Percentiles rank a stretch among this genome's conserved stretches.
Evolutionary conservation across 2,113 vertebrate species (phyloP).

Genomic region (Phalacrocorax aristotelis): DNA sequence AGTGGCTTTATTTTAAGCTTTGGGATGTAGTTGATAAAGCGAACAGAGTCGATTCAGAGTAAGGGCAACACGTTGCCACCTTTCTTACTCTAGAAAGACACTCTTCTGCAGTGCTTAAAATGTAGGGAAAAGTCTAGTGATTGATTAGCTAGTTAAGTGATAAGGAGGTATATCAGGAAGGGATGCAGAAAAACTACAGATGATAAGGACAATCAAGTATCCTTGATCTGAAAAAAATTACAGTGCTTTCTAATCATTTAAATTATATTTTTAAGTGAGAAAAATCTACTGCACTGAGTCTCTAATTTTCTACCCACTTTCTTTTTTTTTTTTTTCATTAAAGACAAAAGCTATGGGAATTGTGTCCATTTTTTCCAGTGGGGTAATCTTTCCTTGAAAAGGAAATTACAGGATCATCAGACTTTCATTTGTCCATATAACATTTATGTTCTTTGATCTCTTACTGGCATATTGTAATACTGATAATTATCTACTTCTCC

Average conservation of each 20-base stretch:
- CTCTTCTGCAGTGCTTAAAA: conserved; percentile 3
- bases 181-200: conserved; percentile 70
- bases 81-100: background rate
- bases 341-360: background rate
- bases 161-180: conserved; percentile 70
- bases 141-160: conserved; percentile 78
- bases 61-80: conserved; percentile 4
- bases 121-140: conserved; percentile 46
- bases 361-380: background rate
- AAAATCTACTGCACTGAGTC: conserved; percentile 50
- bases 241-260: conserved; percentile 68
- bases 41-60: background rate
- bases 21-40: background rate
- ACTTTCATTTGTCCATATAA: conserved; percentile 52
- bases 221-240: conserved; percentile 69
- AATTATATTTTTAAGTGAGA: conserved; percentile 70
- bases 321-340: background rate
- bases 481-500: conserved; percentile 46
- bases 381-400: conserved; percentile 26
- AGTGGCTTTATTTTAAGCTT: conserved; percentile 4
- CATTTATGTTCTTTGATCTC: conserved; percentile 53
- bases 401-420: conserved; percentile 50
- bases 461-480: conserved; percentile 45
- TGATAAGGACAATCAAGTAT: conserved; percentile 72
- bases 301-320: conserved; percentile 29